Conservation (phyloP, 1,140 invertebrate species). For the Ceratina calcarata region DNA sequence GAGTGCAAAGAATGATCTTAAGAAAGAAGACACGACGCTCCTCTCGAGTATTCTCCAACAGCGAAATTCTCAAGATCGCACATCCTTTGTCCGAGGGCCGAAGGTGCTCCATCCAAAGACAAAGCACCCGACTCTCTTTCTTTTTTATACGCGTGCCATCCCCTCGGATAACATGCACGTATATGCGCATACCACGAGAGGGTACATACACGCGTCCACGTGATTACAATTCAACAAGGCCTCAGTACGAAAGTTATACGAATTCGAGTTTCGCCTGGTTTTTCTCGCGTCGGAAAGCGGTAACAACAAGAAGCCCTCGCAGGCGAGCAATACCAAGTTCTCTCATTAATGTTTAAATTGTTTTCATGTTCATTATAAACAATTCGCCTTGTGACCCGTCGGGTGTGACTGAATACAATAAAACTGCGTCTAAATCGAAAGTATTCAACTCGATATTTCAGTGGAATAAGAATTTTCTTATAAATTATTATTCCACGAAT, state of each 20-base stretch:
- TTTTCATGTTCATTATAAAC: too few species aligned
- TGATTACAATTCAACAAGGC: constrained; percentile 15
- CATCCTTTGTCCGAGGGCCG: constrained; percentile 33
- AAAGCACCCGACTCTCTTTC: constrained; percentile 33
- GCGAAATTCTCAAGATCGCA: constrained; percentile 46
- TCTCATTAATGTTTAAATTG: too few species aligned
- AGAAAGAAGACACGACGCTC: constrained; percentile 16
- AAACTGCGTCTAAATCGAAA: too few species aligned
- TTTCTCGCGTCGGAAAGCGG: too few species aligned
- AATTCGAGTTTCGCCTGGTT: too few species aligned
- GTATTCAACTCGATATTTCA: too few species aligned
- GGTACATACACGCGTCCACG: background rate
- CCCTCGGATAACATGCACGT: background rate
- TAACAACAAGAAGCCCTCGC: too few species aligned
- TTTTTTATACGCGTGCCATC: background rate
- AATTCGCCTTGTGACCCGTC: too few species aligned
- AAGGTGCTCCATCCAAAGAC: constrained; percentile 28
- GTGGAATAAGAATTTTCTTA: too few species aligned
- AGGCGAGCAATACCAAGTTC: too few species aligned
- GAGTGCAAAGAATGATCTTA: constrained; percentile 17
- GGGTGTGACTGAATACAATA: too few species aligned
- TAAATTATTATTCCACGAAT: too few species aligned
- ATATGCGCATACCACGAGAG: background rate
- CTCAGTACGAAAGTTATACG: background rate
- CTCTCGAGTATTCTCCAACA: constrained; percentile 36